These are phyloP conservation scores for Ennomos erosarius DNA, from an alignment of 2,888 invertebrate genomes.

Conservation along the genomic window DNA sequence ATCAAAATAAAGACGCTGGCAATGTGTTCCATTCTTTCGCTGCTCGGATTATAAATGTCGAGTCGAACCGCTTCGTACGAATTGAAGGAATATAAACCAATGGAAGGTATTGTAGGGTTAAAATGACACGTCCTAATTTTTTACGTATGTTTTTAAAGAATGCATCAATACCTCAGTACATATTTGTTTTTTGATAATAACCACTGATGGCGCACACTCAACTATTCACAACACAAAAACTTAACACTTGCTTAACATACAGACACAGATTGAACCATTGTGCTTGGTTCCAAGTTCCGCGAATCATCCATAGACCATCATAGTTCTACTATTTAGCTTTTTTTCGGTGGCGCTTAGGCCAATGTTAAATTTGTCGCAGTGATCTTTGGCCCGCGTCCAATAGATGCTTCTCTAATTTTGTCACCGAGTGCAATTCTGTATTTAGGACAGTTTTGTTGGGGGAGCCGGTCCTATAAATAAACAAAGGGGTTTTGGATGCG, in stretches of 20 bases:
- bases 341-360: conserved; percentile 64
- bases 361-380: conserved; percentile 65
- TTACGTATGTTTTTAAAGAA: no score
- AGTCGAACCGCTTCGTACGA: no score
- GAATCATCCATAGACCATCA: neutral
- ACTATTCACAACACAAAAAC: neutral
- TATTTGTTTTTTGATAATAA: no score
- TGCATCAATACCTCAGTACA: no score
- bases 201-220: no score
- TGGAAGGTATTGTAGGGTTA: no score
- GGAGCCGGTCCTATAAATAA: conserved; percentile 57
- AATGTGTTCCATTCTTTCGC: no score
- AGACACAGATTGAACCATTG: no score
- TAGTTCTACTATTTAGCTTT: conserved; percentile 26
- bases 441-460: conserved; percentile 76
- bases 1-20: no score
- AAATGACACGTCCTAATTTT: no score
- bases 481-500: conserved; percentile 31
- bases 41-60: no score
- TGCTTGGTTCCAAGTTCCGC: neutral
- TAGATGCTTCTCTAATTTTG: conserved; percentile 74
- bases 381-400: conserved; percentile 73
- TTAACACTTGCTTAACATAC: neutral
- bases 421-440: conserved; percentile 75
- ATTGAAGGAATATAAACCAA: no score